These are phyloP conservation scores for Xestia sexstrigata DNA, from an alignment of 2,888 invertebrate species.

Conservation along the genomic window DNA sequence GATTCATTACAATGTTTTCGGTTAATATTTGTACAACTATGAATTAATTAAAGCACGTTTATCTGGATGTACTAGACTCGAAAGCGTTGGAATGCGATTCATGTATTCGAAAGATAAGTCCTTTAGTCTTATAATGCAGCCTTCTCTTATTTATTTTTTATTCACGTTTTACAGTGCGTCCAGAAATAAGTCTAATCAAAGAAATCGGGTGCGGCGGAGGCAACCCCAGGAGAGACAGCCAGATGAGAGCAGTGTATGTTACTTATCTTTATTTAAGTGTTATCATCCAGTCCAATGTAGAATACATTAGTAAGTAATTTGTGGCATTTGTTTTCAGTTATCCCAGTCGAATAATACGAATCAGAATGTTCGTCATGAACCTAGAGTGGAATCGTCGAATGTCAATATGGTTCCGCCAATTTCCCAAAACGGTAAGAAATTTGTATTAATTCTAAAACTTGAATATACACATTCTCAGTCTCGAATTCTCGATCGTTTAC, in stretches of 20 bases:
- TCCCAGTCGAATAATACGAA: slow-evolving; percentile 77
- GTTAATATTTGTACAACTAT: background rate
- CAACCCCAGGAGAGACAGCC: slow-evolving; percentile 81
- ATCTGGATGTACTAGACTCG: background rate
- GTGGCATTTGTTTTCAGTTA: slow-evolving; percentile 66
- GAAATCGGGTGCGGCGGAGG: slow-evolving; percentile 82
- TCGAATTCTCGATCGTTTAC: background rate
- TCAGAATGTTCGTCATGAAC: slow-evolving; percentile 80
- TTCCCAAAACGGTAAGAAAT: slow-evolving; percentile 78
- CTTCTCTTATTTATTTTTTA: background rate
- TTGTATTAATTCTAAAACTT: slow-evolving; percentile 19
- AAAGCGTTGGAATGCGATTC: background rate
- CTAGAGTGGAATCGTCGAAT: slow-evolving; percentile 79
- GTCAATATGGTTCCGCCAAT: slow-evolving; percentile 85
- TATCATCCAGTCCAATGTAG: background rate
- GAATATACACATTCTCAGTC: background rate
- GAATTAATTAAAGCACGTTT: background rate
- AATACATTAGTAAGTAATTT: background rate
- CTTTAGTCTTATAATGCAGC: background rate
- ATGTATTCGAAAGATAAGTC: background rate
- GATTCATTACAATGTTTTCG: too few relatives aligned
- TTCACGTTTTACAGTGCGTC: slow-evolving; percentile 76
- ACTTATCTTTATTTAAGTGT: slow-evolving; percentile 9
- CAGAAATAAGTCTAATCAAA: slow-evolving; percentile 86
- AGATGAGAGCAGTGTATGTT: slow-evolving; percentile 82